Percentiles rank a stretch among this genome's conserved stretches.
Conservation (phyloP, 2,797 vertebrate species). For the Sebastes vulpes region DNA sequence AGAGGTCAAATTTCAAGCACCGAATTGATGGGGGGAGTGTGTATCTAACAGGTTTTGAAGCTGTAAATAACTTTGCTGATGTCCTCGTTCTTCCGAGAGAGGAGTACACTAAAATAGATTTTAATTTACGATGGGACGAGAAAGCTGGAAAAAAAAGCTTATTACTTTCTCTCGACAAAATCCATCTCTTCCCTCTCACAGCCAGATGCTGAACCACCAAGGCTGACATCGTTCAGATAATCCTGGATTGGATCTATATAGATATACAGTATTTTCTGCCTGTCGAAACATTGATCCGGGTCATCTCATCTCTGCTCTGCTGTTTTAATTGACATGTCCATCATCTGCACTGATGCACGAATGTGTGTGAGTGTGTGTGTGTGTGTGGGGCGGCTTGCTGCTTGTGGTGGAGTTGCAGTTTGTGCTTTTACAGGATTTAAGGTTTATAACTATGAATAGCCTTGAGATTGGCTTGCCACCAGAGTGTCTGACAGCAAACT, state of each 20-base stretch:
- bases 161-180: conserved; percentile 24
- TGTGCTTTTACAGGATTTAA: neutral
- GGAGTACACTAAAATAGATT: conserved; percentile 51
- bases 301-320: conserved; percentile 7
- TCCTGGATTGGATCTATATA: conserved; percentile 19
- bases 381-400: neutral
- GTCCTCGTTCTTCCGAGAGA: conserved; percentile 36
- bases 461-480: neutral
- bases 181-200: neutral
- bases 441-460: neutral
- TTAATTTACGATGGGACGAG: conserved; percentile 34
- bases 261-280: conserved; percentile 14
- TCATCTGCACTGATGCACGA: conserved; percentile 3
- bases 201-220: neutral
- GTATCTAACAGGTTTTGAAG: conserved; percentile 40
- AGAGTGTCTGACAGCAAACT: conserved; percentile 7
- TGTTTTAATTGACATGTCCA: conserved; percentile 38
- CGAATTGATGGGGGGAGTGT: conserved; percentile 3
- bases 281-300: conserved; percentile 21
- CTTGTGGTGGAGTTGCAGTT: neutral
- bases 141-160: conserved; percentile 4
- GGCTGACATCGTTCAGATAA: conserved; percentile 29
- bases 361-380: conserved; percentile 10
- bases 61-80: conserved; percentile 62
- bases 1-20: conserved; percentile 11